Conservation (phyloP, 2,113 vertebrate genomes). For the Onychostoma macrolepis region DNA sequence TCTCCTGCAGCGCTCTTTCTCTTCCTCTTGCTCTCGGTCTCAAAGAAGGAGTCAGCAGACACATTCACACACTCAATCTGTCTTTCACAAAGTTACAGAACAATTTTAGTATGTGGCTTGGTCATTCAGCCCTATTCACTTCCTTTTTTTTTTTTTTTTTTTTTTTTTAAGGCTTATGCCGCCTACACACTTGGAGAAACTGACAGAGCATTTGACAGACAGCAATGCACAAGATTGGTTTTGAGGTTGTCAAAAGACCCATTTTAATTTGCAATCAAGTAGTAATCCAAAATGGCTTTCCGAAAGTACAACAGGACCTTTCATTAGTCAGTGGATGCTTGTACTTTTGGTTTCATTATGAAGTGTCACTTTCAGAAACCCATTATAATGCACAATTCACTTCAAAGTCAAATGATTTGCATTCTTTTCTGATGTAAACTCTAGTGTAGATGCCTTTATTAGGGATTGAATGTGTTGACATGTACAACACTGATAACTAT, state of each 20-base stretch:
- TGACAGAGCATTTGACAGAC: background rate
- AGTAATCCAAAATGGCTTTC: background rate
- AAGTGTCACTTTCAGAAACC: background rate
- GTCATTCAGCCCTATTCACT: background rate
- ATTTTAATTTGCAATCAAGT: background rate
- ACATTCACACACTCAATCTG: conserved; percentile 4
- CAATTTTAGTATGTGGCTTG: background rate
- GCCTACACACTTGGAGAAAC: background rate
- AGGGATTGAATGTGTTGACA: background rate
- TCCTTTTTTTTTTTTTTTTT: background rate
- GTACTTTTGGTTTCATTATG: background rate
- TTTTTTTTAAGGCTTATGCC: background rate
- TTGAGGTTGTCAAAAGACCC: background rate
- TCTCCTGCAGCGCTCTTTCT: conserved; percentile 15
- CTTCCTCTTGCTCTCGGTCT: conserved; percentile 21
- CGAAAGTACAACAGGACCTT: background rate
- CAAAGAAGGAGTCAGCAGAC: background rate
- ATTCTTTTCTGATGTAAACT: background rate
- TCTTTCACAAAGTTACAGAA: conserved; percentile 1
- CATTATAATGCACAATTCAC: background rate
- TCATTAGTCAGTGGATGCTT: background rate
- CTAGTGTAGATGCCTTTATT: background rate
- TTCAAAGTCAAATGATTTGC: background rate
- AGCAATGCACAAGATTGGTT: background rate
- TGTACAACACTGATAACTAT: background rate